phyloP scores from a whole-genome alignment of 2,888 invertebrate genomes.

The Ommatoiulus sabulosus region DNA sequence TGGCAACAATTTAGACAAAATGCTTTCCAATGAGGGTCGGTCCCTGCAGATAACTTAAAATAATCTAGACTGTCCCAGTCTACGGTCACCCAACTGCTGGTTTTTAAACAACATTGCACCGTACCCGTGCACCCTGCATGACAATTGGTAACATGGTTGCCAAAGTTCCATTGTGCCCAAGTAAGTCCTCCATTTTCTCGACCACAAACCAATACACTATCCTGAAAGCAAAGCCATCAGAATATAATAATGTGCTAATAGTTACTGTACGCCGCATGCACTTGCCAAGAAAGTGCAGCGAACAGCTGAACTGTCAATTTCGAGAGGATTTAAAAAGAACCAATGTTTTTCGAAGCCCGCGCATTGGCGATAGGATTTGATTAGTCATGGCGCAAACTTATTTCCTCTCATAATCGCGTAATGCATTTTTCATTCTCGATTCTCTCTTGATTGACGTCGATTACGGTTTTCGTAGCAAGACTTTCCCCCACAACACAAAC shows the following conservation, averaged over 20 bases:
- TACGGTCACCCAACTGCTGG: no score
- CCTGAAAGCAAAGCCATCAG: not conserved
- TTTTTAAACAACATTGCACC: no score
- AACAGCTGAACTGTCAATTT: conserved; percentile 4
- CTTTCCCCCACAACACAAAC: not conserved
- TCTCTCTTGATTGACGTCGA: conserved; percentile 33
- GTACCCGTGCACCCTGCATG: no score
- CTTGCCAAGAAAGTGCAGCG: not conserved
- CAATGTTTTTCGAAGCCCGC: not conserved
- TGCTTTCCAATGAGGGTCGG: no score
- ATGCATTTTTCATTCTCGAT: conserved; percentile 43
- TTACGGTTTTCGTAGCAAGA: conserved; percentile 16
- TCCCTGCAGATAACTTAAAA: no score
- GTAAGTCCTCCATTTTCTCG: not conserved
- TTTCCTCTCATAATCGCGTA: conserved; percentile 23
- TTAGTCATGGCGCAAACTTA: conserved; percentile 43
- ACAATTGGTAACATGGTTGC: not conserved
- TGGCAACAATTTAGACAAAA: no score
- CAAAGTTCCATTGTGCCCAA: not conserved
- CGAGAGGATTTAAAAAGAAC: not conserved
- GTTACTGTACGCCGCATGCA: not conserved
- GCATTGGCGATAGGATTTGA: not conserved
- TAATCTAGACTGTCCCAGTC: no score
- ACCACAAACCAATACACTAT: not conserved
- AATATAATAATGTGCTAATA: not conserved